A percentile compares a stretch with the other conserved stretches of the same genome.
Conservation (phyloP, 2,797 vertebrate genomes). For the Echiichthys vipera region DNA sequence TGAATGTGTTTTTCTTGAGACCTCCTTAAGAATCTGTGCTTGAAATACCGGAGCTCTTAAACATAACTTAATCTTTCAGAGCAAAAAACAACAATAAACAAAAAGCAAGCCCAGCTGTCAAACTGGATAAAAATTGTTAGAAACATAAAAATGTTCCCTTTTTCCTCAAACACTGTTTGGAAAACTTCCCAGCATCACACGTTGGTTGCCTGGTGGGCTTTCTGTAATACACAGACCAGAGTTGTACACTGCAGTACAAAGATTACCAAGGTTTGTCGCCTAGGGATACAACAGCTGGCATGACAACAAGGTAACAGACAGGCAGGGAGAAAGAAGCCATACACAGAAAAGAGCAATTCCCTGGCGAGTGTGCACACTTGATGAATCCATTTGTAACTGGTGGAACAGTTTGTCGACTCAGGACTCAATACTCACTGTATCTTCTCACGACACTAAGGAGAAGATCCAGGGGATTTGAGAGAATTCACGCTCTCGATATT, state of each 20-base stretch:
- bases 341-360: conserved; percentile 52
- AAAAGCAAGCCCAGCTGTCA: neutral
- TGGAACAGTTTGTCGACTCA: conserved; percentile 64
- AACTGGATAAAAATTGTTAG: conserved; percentile 1
- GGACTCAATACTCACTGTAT: conserved; percentile 28
- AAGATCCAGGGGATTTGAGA: neutral
- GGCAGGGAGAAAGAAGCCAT: conserved; percentile 20
- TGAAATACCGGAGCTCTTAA: conserved; percentile 9
- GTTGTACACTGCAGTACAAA: conserved; percentile 53
- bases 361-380: conserved; percentile 54
- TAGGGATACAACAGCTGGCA: conserved; percentile 74
- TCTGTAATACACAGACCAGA: conserved; percentile 52
- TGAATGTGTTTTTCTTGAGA: conserved; percentile 21
- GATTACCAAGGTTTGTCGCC: conserved; percentile 70
- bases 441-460: neutral
- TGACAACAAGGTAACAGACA: conserved; percentile 73
- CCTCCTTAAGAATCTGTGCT: conserved; percentile 15
- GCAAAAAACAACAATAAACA: neutral
- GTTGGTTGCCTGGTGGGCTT: conserved; percentile 60
- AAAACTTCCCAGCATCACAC: conserved; percentile 50
- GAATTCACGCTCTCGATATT: neutral
- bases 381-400: conserved; percentile 62
- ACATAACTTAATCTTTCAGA: conserved; percentile 16
- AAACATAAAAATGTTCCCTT: conserved; percentile 20
- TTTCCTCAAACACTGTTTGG: conserved; percentile 30